Base-by-base conservation (phyloP, 1,140 invertebrate species). In the Cardiocondyla obscurior region DNA sequence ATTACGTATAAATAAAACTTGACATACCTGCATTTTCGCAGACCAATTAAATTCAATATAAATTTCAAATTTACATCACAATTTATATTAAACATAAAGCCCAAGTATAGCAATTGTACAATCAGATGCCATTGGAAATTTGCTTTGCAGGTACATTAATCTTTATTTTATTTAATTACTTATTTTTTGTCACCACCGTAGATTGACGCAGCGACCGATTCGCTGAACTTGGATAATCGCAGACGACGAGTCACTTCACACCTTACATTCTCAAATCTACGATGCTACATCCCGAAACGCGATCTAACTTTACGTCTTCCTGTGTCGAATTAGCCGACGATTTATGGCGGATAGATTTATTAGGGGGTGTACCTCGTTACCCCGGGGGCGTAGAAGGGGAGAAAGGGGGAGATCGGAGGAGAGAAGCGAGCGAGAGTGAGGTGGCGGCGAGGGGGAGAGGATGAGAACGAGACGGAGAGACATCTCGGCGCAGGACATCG, bases 341-440 rank as follows among this genome's bases (percentile, higher is more conserved):
- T 89, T 88, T 89, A 89, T 86, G 85, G 82, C 76, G 70, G 60
- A 69, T 64, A 64, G 88, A 89, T 89, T 89, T 89, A 89, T 89
- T 81, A 89, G 83, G 51, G 67, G 72, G 81, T 79, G 73, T 82
- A 82, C 79, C 83, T 87, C 83, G 73, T 87, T 85, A 87, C 72
- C 81, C 81, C 28, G 57, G 53, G 53, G 72, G 84, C 81, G 55
- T 22, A n/a, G 67, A 82, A 57, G 51, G 39, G 46, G 49, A 53
- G 49, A 67, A 30, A 82, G 19, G 28, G 58, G 22, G 36, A 39
- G 44, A n/a, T n/a, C 14, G n/a, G n/a, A 46, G 46, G 30, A 73
- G 0, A 25, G 55, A 60, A n/a, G n/a, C n/a, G 49, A 22, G 25
- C 7, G 28, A 3, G 19, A 1, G n/a, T 8, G 39, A 5, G 46